Base-by-base conservation (phyloP, 2,113 vertebrate genomes). In the Rhodinocichla rosea region DNA sequence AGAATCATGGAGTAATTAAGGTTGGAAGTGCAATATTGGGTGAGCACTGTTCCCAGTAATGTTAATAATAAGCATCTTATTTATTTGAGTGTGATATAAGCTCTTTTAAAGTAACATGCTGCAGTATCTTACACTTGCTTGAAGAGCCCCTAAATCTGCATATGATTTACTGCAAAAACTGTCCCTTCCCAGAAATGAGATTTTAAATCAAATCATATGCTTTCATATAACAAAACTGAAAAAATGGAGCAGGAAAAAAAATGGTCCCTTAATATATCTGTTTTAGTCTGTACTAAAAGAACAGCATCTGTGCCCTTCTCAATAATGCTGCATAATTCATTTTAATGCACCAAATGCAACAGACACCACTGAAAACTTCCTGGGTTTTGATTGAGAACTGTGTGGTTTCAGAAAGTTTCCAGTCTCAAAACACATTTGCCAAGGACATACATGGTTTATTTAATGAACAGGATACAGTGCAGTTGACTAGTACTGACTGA, bases 401-500 rank as follows among this genome's bases (percentile, higher is more conserved):
- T 78, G 47, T 59, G 60, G 27, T 78, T 40, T 87, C 57, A 28
- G 84, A 65, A 87, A 80, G 9, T 64, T 74, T 88, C 28, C 55
- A 53, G 50, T 53, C 75, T 90, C 63, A 57, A 53, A 76, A 91
- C 74, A 18, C 47, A 49, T 81, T 87, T 83, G 19, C 42, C 68
- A 81, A 93, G 84, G 68, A 76, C 21, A 59, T 71, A 44, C 17
- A 24, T 76, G 45, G 28, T 73, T 92, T 89, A 74, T 91, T 85
- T 65, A 84, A 85, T 59, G 37, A 60, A 63, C 23, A 87, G 55
- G 32, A 94, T 77, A 80, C 13, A 6, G 53, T 40, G 40, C 35
- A 67, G 24, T 59, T 88, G 80, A 69, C 69, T 87, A 77, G 60
- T 53, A 49, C 24, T 89, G 90, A 89, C 87, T 90, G 94, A 95